Evolutionary conservation across 2,888 invertebrate genomes (phyloP), one percentile per base, ranked within the genome.

Genomic region (Ditula angustiorana): DNA sequence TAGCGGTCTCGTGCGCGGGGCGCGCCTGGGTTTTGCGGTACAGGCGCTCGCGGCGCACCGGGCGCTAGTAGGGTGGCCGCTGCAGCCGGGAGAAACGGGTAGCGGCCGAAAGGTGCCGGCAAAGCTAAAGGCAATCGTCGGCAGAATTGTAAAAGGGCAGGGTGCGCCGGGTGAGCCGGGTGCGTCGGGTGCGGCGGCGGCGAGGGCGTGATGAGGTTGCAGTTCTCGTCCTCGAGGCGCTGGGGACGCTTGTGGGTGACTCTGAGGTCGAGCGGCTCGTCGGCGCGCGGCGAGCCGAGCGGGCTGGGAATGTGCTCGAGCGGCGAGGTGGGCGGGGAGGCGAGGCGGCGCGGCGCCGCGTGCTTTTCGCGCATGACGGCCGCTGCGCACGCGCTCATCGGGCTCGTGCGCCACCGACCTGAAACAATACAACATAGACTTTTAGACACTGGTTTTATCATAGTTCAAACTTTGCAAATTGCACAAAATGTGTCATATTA

Each of bases 311-410:
- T 76, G 68, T 74, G 84, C 65, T 88, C 87, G 67, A 75, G 85
- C 49, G 90, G 90, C 59, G 91, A 91, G 83, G 94, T 75, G 72
- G 85, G 88, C 72, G 84, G 93, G 79, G 82, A 94, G 91, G 86
- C 94, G 96, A 97, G 97, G 94, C 97, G 97, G 92, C 97, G 95
- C 87, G 97, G 97, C 86, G 97, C 96, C 88, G 97, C 96, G 94
- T 97, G 97, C 94, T 98, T 97, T 94, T 97, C 97, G 94, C 97
- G 96, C 94, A 94, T 93, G 89, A 90, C 94, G 92, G 94, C 94
- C 88, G 95, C 94, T 91, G 95, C 95, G 94, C 95, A 95, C 94
- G 95, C 95, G 94, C 95, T 95, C 95, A 95, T 95, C 93, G 93
- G 94, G 92, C 92, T 92, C 92, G 92, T 86, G 92, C 92, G 91